Evolutionary conservation across 1,140 invertebrate genomes (phyloP), one percentile per base, ranked within the genome.

Genomic region (Muscidifurax raptorellus): DNA sequence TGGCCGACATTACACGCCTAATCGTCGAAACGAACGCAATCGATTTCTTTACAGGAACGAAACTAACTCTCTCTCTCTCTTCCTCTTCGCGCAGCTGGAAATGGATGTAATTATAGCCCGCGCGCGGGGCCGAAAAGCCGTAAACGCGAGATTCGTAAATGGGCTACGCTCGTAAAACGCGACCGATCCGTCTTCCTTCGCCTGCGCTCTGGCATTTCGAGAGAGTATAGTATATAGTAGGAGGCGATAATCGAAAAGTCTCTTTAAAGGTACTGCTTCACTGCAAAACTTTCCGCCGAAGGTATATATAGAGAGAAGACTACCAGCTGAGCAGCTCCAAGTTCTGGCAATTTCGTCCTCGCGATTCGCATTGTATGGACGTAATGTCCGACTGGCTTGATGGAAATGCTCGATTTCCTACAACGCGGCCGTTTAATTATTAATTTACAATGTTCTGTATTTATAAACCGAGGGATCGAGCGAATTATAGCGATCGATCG

Each of bases 221-320:
- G 69, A 25, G 30, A 30, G n/a, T n/a, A n/a, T n/a, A n/a, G n/a
- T n/a, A n/a, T n/a, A n/a, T n/a, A 27, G n/a, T 15, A 75, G 28
- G 13, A 77, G 66, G 40, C 66, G 82, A 83, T 83, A 83, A 83
- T 83, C 75, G 82, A 78, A 83, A 83, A 78, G 82, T 83, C 82
- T 47, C 64, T 76, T 75, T 82, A 67, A 67, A 82, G 59, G 52
- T 44, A 71, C 69, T 82, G 36, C 66, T 71, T 40, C 40, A 52
- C 71, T 82, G 44, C n/a, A 22, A 59, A 82, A 69, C 59, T 83
- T 87, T 80, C 18, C 32, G 30, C 25, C 18, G 28, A 30, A 0
- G 47, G 44, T 82, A 81, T 72, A 64, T 79, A 36, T 30, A 80
- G 28, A 75, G 76, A 30, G 72, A 66, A 15, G 36, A 81, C 22